A percentile compares a stretch with the other conserved stretches of the same genome.
These are phyloP conservation scores for Uropetala carovei DNA, from an alignment of 2,888 invertebrate species.

Conservation along the genomic window DNA sequence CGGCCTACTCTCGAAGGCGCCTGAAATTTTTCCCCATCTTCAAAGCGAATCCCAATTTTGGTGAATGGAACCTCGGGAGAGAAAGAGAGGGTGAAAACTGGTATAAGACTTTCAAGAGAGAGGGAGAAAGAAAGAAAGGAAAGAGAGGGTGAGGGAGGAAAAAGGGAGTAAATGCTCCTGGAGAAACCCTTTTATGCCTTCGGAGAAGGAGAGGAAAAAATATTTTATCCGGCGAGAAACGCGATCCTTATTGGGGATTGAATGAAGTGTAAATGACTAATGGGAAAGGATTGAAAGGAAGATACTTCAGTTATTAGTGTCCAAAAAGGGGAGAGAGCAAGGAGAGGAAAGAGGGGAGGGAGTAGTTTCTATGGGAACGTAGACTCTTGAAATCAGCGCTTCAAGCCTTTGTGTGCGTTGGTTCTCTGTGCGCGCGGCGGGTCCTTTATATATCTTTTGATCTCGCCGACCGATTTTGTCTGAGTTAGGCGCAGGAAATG, in stretches of 20 bases:
- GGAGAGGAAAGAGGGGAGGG: too few relatives aligned
- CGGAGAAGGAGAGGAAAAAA: background rate
- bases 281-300: constrained; percentile 8
- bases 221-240: background rate
- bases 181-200: constrained; percentile 12
- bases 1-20: constrained; percentile 26
- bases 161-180: too few relatives aligned
- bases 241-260: constrained; percentile 25
- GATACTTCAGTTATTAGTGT: constrained; percentile 17
- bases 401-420: too few relatives aligned
- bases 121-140: background rate
- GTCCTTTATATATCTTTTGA: too few relatives aligned
- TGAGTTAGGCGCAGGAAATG: too few relatives aligned
- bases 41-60: constrained; percentile 31
- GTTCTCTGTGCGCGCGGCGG: too few relatives aligned
- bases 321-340: background rate
- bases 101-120: background rate
- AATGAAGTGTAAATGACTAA: constrained; percentile 43
- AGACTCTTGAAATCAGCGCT: too few relatives aligned
- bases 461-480: too few relatives aligned
- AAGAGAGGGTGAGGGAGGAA: background rate
- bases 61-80: constrained; percentile 3
- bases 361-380: too few relatives aligned
- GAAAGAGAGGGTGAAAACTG: background rate
- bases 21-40: constrained; percentile 69